Evolutionary conservation across 2,797 vertebrate species (phyloP).

Genomic region (Sternotherus odoratus): DNA sequence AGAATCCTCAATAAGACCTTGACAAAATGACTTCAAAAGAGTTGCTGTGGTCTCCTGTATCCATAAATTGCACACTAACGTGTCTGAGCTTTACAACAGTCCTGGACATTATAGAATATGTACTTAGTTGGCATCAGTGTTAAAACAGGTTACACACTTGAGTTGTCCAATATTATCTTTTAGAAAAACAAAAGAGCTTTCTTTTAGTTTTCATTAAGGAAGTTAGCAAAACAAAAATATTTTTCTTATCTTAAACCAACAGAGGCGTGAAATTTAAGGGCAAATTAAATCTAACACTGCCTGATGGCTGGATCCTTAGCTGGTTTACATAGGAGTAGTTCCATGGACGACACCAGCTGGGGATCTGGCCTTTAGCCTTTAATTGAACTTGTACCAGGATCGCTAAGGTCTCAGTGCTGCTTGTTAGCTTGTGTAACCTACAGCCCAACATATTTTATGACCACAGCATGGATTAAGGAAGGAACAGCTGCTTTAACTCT

Average conservation of each 20-base stretch:
- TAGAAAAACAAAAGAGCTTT: background rate
- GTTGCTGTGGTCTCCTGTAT: constrained; percentile 73
- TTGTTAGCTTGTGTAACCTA: constrained; percentile 66
- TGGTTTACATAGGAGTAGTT: constrained; percentile 24
- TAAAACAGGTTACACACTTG: background rate
- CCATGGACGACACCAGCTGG: constrained; percentile 50
- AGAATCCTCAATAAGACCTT: constrained; percentile 76
- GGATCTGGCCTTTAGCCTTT: constrained; percentile 59
- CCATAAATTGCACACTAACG: constrained; percentile 78
- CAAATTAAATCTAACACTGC: constrained; percentile 8
- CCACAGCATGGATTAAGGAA: constrained; percentile 64
- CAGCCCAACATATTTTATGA: constrained; percentile 60
- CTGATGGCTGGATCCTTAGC: constrained; percentile 13
- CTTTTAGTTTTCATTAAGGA: constrained; percentile 8
- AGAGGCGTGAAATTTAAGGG: constrained; percentile 1
- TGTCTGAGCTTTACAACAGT: constrained; percentile 56
- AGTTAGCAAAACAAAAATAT: background rate
- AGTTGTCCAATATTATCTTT: background rate
- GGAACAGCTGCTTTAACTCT: constrained; percentile 62
- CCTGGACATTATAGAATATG: constrained; percentile 46
- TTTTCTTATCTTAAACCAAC: background rate
- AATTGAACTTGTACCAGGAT: constrained; percentile 1
- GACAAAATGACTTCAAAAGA: constrained; percentile 74
- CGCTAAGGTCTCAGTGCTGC: constrained; percentile 68
- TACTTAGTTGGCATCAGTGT: constrained; percentile 2